A percentile compares a stretch with the other conserved stretches of the same genome.
phyloP scores from a whole-genome alignment of 2,113 vertebrate genomes.

The Nestor notabilis region DNA sequence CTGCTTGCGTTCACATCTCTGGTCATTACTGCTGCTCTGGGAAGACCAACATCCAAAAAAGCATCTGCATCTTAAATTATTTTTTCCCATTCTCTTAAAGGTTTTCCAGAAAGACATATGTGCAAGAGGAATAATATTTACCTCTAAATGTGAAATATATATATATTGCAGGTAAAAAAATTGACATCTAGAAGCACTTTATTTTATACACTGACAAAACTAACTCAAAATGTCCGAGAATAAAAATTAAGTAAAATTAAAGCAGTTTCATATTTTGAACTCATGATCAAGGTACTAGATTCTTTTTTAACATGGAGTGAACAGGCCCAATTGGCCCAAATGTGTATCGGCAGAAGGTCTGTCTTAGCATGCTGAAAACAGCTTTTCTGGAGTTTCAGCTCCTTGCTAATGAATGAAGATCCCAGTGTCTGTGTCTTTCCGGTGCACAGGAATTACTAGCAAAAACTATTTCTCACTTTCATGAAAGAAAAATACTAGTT shows the following conservation, averaged over 20 bases:
- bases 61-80: neutral
- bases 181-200: neutral
- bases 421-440: neutral
- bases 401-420: neutral
- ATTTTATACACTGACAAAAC: neutral
- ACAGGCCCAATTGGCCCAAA: neutral
- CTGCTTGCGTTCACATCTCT: neutral
- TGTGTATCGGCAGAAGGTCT: neutral
- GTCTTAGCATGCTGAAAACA: neutral
- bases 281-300: neutral
- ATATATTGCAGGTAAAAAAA: neutral
- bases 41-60: neutral
- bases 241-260: neutral
- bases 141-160: neutral
- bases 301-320: rapidly evolving
- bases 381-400: neutral
- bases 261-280: neutral
- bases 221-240: neutral
- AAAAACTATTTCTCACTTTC: neutral
- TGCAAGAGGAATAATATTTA: neutral
- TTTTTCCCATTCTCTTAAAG: neutral
- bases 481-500: neutral
- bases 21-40: neutral
- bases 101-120: neutral
- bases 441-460: neutral